A percentile compares a stretch with the other conserved stretches of the same genome.
phyloP scores from a whole-genome alignment of 2,113 vertebrate species.

The Vicugna pacos region DNA sequence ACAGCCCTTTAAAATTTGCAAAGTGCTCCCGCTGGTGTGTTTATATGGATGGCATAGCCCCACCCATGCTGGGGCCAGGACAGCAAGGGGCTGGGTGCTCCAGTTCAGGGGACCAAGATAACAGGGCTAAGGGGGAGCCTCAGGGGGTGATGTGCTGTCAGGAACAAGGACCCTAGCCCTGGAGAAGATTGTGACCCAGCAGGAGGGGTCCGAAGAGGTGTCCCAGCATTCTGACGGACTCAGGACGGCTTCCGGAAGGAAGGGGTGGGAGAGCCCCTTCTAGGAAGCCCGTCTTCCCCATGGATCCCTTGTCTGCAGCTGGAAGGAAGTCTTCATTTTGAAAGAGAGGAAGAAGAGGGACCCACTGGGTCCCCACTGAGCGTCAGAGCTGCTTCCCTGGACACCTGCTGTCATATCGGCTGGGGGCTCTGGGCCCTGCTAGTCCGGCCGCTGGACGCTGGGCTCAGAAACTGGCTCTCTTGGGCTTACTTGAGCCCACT shows the following conservation, averaged over 20 bases:
- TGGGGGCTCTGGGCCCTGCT: too few species aligned
- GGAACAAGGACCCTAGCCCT: neutral
- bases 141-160: neutral
- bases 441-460: neutral
- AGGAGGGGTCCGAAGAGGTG: neutral
- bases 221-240: neutral
- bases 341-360: neutral
- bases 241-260: neutral
- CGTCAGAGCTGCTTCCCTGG: neutral
- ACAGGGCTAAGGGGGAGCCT: neutral
- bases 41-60: neutral
- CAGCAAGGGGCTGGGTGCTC: neutral
- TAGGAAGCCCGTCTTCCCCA: neutral
- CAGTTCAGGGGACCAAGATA: fast-evolving
- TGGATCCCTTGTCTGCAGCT: neutral
- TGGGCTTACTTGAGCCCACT: neutral
- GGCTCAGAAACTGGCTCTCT: neutral
- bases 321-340: neutral
- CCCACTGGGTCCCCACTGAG: neutral
- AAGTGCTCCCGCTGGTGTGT: neutral
- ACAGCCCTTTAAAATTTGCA: neutral
- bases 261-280: neutral
- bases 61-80: fast-evolving
- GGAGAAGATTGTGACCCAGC: neutral
- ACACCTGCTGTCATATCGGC: fast-evolving